Evolutionary conservation across 2,797 vertebrate species (phyloP).

Genomic region (Gastrophryne carolinensis): DNA sequence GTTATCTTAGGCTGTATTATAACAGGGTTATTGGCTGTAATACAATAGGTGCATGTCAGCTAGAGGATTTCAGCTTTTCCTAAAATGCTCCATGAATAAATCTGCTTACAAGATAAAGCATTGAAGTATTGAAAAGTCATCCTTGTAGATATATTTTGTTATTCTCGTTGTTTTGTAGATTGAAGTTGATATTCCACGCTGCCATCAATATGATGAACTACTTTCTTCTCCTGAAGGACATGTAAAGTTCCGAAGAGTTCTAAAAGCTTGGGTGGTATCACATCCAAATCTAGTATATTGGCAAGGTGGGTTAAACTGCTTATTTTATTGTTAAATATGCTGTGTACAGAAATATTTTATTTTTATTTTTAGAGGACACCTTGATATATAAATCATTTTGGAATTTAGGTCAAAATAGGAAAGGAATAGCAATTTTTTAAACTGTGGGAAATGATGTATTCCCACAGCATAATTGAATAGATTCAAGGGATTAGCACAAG

Average conservation of each 20-base stretch:
- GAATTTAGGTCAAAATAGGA: no score
- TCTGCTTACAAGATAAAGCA: no score
- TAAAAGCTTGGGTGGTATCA: conserved; percentile 98
- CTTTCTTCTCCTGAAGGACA: conserved; percentile 97
- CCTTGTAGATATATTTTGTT: background rate
- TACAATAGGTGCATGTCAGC: no score
- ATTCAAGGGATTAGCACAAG: conserved; percentile 13
- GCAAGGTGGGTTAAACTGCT: conserved; percentile 76
- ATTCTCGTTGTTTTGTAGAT: conserved; percentile 74
- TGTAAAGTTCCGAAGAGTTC: conserved; percentile 90
- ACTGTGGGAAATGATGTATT: conserved; percentile 9
- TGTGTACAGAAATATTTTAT: no score
- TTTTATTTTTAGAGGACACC: no score
- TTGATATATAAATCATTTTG: no score
- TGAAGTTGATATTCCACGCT: conserved; percentile 97
- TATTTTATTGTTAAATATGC: no score
- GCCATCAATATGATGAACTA: conserved; percentile 96
- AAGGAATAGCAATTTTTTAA: background rate
- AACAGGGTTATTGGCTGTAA: no score
- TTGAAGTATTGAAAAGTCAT: no score
- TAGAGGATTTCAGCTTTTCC: no score
- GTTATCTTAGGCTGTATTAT: no score
- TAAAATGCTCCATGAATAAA: no score
- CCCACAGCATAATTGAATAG: background rate
- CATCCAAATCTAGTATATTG: conserved; percentile 97